phyloP scores from a whole-genome alignment of 2,113 vertebrate genomes.

The Bombycilla garrulus region DNA sequence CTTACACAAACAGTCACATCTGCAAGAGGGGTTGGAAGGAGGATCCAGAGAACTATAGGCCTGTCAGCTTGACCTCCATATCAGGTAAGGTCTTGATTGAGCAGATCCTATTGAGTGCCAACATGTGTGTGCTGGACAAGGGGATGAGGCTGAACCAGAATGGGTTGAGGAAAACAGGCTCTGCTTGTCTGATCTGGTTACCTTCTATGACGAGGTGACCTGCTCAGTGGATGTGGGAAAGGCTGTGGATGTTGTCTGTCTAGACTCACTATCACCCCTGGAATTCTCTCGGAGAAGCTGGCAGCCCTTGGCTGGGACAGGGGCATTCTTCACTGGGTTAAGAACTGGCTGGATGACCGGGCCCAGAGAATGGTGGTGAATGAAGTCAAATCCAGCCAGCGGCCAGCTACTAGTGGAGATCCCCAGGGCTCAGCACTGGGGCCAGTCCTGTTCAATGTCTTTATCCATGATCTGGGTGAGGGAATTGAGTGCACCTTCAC shows the following conservation, averaged over 20 bases:
- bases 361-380: background rate
- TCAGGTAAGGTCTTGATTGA: background rate
- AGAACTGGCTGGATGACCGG: background rate
- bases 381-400: background rate
- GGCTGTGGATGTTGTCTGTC: background rate
- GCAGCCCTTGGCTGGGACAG: background rate
- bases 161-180: background rate
- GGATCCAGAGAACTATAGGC: background rate
- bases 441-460: background rate
- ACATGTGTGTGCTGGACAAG: fast-evolving
- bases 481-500: background rate
- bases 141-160: background rate
- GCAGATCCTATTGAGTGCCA: background rate
- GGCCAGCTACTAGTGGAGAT: background rate
- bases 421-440: background rate
- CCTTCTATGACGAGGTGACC: background rate
- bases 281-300: background rate
- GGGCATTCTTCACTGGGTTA: background rate
- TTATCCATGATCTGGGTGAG: background rate
- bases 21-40: background rate
- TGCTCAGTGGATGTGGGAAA: background rate
- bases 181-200: background rate
- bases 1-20: background rate
- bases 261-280: background rate
- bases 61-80: background rate